Percentiles rank a stretch among this genome's conserved stretches.
phyloP scores from a whole-genome alignment of 2,888 invertebrate genomes.

The Synanthedon formicaeformis region DNA sequence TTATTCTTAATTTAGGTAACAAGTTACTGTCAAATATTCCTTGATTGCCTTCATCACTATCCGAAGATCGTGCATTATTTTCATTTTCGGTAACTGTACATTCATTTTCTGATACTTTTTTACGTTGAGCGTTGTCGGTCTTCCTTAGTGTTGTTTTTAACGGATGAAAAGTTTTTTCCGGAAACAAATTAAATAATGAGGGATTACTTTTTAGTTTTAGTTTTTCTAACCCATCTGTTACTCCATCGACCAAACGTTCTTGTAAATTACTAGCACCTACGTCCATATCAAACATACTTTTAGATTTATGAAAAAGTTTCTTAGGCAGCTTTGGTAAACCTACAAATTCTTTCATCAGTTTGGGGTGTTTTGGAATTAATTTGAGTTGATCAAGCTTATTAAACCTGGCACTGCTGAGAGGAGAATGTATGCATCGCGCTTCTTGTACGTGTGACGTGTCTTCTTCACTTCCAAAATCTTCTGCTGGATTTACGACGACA shows the following conservation, averaged over 20 bases:
- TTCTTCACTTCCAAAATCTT: constrained; percentile 14
- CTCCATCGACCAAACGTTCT: constrained; percentile 16
- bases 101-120: neutral
- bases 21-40: neutral
- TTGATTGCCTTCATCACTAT: neutral
- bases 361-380: constrained; percentile 11
- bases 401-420: constrained; percentile 12
- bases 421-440: constrained; percentile 27
- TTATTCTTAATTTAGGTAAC: neutral
- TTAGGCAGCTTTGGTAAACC: constrained; percentile 16
- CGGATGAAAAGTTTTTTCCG: neutral
- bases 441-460: constrained; percentile 39
- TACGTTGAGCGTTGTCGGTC: neutral
- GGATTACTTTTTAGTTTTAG: constrained; percentile 14
- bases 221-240: constrained; percentile 9
- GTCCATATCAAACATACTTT: constrained; percentile 28
- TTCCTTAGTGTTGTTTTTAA: too few species aligned
- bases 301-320: constrained; percentile 10
- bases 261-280: constrained; percentile 32
- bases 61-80: neutral
- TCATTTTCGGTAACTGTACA: neutral
- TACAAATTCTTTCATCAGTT: constrained; percentile 19
- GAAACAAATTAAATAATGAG: constrained; percentile 5
- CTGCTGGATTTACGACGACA: constrained; percentile 30
- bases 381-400: constrained; percentile 8